Conservation (phyloP, 2,888 invertebrate genomes). For the Apamea anceps region DNA sequence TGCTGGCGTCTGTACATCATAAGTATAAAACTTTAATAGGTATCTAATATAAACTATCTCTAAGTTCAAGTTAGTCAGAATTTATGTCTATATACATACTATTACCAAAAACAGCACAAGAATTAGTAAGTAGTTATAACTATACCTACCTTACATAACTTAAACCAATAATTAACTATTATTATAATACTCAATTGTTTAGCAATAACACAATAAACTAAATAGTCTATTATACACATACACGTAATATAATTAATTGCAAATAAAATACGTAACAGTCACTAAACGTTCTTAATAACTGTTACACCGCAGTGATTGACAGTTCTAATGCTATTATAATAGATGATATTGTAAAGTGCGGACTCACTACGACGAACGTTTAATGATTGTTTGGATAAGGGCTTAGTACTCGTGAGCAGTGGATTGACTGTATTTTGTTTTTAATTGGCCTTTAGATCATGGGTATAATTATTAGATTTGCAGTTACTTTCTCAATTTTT, state of each 20-base stretch:
- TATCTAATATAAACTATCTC: not conserved
- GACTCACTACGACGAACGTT: conserved; percentile 52
- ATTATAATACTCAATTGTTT: conserved; percentile 17
- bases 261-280: conserved; percentile 60
- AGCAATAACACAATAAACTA: conserved; percentile 38
- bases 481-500: not conserved
- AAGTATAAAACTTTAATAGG: not conserved
- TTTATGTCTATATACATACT: not conserved
- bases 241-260: conserved; percentile 60
- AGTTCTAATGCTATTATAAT: conserved; percentile 49
- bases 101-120: not conserved
- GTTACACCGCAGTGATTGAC: conserved; percentile 58
- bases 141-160: conserved; percentile 28
- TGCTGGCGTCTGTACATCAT: too few species aligned
- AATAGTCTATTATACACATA: conserved; percentile 43
- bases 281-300: conserved; percentile 45
- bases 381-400: conserved; percentile 53
- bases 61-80: not conserved
- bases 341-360: conserved; percentile 47
- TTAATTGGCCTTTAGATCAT: conserved; percentile 21
- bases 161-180: not conserved
- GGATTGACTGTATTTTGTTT: conserved; percentile 30
- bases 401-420: conserved; percentile 13
- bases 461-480: not conserved
- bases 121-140: not conserved